These are phyloP conservation scores for Cheilosia vulpina DNA, from an alignment of 2,888 invertebrate genomes.

Conservation along the genomic window DNA sequence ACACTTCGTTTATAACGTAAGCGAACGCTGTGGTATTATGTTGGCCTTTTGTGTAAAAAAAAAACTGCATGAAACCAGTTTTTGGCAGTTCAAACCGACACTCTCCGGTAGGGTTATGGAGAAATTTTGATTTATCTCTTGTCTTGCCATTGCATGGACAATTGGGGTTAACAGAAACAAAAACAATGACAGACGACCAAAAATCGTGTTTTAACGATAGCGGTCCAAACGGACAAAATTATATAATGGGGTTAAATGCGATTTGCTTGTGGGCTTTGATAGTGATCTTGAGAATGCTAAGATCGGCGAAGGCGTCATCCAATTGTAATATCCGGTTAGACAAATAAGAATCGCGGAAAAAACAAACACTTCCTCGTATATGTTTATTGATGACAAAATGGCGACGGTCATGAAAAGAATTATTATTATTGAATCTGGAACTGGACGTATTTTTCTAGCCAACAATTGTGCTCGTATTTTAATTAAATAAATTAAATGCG, in stretches of 20 bases:
- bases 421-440: too few species aligned
- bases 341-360: too few species aligned
- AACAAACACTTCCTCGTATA: too few species aligned
- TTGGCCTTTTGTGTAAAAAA: constrained; percentile 4
- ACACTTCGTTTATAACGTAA: background rate
- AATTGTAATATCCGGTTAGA: too few species aligned
- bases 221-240: constrained; percentile 5
- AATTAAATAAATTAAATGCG: background rate
- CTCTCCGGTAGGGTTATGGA: constrained; percentile 33
- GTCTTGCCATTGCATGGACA: background rate
- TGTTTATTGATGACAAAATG: too few species aligned
- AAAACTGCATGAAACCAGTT: constrained; percentile 55
- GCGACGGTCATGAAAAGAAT: too few species aligned
- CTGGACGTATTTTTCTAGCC: background rate
- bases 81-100: constrained; percentile 50
- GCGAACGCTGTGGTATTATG: background rate
- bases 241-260: background rate
- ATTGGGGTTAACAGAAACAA: constrained; percentile 2
- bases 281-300: background rate
- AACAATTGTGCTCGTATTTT: background rate
- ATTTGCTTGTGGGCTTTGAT: background rate
- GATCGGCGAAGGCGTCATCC: too few species aligned
- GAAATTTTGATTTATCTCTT: constrained; percentile 48
- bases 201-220: background rate
- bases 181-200: constrained; percentile 11